A percentile compares a stretch with the other conserved stretches of the same genome.
phyloP scores from a whole-genome alignment of 30 jellyfish, hydroid and myxozoan genomes.

The Hydractinia symbiolongicarpus region DNA sequence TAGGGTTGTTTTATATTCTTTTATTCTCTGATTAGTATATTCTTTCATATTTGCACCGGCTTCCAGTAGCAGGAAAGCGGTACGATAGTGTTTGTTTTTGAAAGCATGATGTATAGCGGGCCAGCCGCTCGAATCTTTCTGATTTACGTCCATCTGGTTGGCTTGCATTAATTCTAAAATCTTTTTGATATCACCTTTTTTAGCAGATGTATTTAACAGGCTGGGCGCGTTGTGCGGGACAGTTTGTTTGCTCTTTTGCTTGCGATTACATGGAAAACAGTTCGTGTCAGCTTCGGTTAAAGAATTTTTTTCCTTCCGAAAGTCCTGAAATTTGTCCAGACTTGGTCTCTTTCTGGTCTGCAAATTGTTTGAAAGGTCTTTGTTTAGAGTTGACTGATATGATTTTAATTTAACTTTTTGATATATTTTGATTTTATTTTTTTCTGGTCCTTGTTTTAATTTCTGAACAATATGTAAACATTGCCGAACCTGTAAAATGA shows the following conservation, averaged over 20 bases:
- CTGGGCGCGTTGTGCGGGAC: neutral
- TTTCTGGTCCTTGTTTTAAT: too few species aligned
- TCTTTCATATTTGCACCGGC: slow-evolving; percentile 14
- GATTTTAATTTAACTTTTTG: slow-evolving; percentile 3
- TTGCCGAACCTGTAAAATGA: slow-evolving; percentile 15
- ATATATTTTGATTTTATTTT: neutral
- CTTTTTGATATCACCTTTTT: neutral
- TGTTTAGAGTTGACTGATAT: neutral
- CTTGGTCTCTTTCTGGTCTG: too few species aligned
- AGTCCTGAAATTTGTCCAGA: too few species aligned
- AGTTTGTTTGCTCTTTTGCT: neutral
- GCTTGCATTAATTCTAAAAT: neutral
- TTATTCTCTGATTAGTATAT: neutral
- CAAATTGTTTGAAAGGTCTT: too few species aligned
- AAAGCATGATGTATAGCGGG: slow-evolving; percentile 14
- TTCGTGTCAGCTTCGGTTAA: neutral
- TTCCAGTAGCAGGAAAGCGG: slow-evolving; percentile 7
- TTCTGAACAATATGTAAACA: neutral
- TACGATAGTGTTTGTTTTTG: slow-evolving; percentile 2
- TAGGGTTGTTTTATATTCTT: neutral
- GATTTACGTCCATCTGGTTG: neutral
- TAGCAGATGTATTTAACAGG: neutral
- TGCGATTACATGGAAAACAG: slow-evolving; percentile 9
- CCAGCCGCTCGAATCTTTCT: neutral
- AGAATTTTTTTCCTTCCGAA: too few species aligned